Evolutionary conservation across 2,888 invertebrate genomes (phyloP), one percentile per base, ranked within the genome.

Genomic region (Drosophila anomelani): DNA sequence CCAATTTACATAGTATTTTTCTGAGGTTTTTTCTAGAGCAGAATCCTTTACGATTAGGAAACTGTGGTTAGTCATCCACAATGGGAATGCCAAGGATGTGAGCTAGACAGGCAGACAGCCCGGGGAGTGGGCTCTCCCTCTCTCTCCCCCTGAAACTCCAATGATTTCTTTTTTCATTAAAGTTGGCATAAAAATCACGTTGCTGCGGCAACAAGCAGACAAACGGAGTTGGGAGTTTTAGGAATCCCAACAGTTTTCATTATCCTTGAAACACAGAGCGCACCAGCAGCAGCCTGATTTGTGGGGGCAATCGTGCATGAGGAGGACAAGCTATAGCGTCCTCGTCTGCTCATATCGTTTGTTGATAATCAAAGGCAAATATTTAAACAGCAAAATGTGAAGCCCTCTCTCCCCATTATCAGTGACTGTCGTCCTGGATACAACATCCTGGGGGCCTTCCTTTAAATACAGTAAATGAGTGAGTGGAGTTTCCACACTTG

Each of bases 361-460:
- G 74, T 79, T 80, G 85, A 91, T 90, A 91, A 90, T 91, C 91
- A 90, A 88, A 90, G 88, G 86, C 91, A 90, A 90, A 90, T 90
- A 91, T 90, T 90, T 90, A 87, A 91, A 85, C 85, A 86, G 85
- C 81, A 55, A 77, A 44, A 61, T 61, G 60, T 73, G 59, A 77
- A 77, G 17, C 15, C 15, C 51, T 5, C 47, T 17, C 20, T 36
- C 17, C 44, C 26, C 39, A 51, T 57, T 70, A 43, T 39, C 57
- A 57, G 51, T 69, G 23, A 23, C 26, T 43, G 47, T 17, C 62
- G 23, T 51, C 51, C 51, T 53, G 51, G 51, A 23, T 53, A 36
- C 51, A 20, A 51, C 51, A 36, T n/a, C 29, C 47, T 3, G 51
- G 17, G 34, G 20, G 2, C 20, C 44, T 26, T 20, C 20, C n/a